Percentiles rank a stretch among this genome's conserved stretches.
Evolutionary conservation across 1,140 invertebrate genomes (phyloP).

Genomic region (Pinna nobilis): DNA sequence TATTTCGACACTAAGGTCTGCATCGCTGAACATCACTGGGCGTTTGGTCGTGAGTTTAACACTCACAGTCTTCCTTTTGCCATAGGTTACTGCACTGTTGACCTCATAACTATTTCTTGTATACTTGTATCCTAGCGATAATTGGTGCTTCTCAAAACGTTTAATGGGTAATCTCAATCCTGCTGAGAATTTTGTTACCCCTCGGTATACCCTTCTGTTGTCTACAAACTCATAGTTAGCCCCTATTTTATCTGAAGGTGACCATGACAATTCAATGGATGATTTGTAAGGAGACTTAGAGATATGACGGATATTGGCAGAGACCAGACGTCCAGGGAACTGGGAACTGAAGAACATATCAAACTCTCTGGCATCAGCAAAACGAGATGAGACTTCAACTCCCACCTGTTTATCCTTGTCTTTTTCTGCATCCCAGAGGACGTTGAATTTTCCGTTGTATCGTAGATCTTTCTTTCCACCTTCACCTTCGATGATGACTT

Average conservation of each 20-base stretch:
- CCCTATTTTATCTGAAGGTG: slow-evolving; percentile 45
- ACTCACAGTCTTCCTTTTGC: slow-evolving; percentile 40
- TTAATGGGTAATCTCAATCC: slow-evolving; percentile 44
- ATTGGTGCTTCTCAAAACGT: slow-evolving; percentile 39
- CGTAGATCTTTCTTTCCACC: slow-evolving; percentile 32
- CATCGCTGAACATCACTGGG: slow-evolving; percentile 36
- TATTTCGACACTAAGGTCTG: slow-evolving; percentile 22
- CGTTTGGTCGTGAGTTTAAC: slow-evolving; percentile 30
- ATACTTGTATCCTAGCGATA: slow-evolving; percentile 7
- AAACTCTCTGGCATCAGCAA: slow-evolving; percentile 30
- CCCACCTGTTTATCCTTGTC: slow-evolving; percentile 30
- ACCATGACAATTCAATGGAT: slow-evolving; percentile 49
- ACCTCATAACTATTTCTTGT: background rate
- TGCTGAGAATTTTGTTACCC: slow-evolving; percentile 34
- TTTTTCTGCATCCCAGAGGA: slow-evolving; percentile 53
- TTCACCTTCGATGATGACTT: slow-evolving; percentile 28
- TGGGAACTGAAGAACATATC: slow-evolving; percentile 13
- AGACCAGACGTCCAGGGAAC: slow-evolving; percentile 34
- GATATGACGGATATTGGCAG: slow-evolving; percentile 36
- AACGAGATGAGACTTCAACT: slow-evolving; percentile 25
- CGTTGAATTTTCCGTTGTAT: slow-evolving; percentile 45
- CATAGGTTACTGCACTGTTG: slow-evolving; percentile 33
- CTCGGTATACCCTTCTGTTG: slow-evolving; percentile 10
- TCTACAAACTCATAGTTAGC: slow-evolving; percentile 19
- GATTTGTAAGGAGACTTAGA: slow-evolving; percentile 17